Base-by-base conservation (phyloP, 2,888 invertebrate genomes). In the Drosophila pseudotakahashii region DNA sequence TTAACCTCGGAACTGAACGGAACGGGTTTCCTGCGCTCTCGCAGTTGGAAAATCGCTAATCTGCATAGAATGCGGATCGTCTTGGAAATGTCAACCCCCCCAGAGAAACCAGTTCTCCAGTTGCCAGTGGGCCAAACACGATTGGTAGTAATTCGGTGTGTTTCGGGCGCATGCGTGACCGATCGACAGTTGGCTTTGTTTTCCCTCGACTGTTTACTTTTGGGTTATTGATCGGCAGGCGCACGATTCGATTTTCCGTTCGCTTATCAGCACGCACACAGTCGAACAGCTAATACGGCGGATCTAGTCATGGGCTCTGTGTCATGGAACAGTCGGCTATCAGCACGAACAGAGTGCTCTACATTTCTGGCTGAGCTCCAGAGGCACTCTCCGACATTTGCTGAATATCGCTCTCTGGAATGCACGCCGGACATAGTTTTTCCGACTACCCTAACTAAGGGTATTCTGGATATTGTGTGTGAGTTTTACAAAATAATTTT, bases 21-120 rank as follows among this genome's bases (percentile, higher is more conserved):
- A 42, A 42, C 72, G 51, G 34, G 72, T 64, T 73, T 72, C 59
- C 26, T 41, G 34, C 16, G 19, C 52, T 11, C n/a, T 32, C 48
- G 37, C 48, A 39, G 61, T 41, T 72, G 68, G 54, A 54, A 70
- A 72, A 51, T 32, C 44, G 50, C 42, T 71, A 71, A 71, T 71
- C 70, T 61, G 70, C 70, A 69, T 70, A 69, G 70, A 70, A 69
- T 69, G 69, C 70, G 61, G 48, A 48, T 39, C 70, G 61, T 71
- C 64, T 63, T 62, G 37, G 50, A 69, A 69, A 60, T 60, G 69
- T 70, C 69, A 69, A 54, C 26, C 26, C 55, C 19, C 54, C 48
- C 6, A 54, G 26, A n/a, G 23, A 51, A 71, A 71, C 70, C 70
- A 71, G 70, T 70, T 68, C 34, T 14, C 16, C 32, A 30, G 39